phyloP scores from a whole-genome alignment of 2,888 invertebrate genomes.

The Epinotia nisella region DNA sequence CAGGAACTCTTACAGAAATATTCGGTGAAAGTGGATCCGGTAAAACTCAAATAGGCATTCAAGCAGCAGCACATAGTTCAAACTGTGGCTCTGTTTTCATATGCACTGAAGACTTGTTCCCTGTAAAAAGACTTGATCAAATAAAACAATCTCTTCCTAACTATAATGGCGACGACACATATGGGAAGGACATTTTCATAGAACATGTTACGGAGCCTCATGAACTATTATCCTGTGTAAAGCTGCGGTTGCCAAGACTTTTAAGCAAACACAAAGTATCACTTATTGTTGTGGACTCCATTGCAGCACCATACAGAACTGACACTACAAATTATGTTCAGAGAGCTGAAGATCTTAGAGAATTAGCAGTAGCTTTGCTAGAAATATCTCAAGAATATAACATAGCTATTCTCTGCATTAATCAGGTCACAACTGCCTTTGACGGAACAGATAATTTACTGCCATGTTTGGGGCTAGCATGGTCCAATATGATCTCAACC shows the following conservation, averaged over 20 bases:
- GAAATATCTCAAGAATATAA: slow-evolving; percentile 65
- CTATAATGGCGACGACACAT: slow-evolving; percentile 53
- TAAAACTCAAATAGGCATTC: slow-evolving; percentile 92
- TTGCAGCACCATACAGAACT: slow-evolving; percentile 78
- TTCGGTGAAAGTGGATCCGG: slow-evolving; percentile 92
- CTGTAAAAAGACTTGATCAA: slow-evolving; percentile 74
- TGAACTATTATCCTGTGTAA: slow-evolving; percentile 71
- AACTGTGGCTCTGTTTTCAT: slow-evolving; percentile 86
- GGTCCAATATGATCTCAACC: slow-evolving; percentile 78
- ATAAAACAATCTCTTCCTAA: slow-evolving; percentile 58
- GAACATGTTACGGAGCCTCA: slow-evolving; percentile 74
- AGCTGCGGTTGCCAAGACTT: slow-evolving; percentile 69
- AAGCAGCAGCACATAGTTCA: slow-evolving; percentile 88
- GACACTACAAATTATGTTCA: slow-evolving; percentile 73
- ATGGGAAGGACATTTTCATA: slow-evolving; percentile 72
- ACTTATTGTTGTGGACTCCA: slow-evolving; percentile 73
- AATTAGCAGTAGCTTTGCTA: slow-evolving; percentile 66
- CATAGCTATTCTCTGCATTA: slow-evolving; percentile 72
- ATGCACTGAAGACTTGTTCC: slow-evolving; percentile 90
- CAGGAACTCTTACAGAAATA: slow-evolving; percentile 89
- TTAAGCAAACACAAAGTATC: slow-evolving; percentile 60
- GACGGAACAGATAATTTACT: slow-evolving; percentile 59
- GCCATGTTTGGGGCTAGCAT: slow-evolving; percentile 76
- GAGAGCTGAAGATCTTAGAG: slow-evolving; percentile 76
- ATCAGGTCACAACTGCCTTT: slow-evolving; percentile 75